phyloP scores from a whole-genome alignment of 2,888 invertebrate genomes.

The Leptopterna dolabrata region DNA sequence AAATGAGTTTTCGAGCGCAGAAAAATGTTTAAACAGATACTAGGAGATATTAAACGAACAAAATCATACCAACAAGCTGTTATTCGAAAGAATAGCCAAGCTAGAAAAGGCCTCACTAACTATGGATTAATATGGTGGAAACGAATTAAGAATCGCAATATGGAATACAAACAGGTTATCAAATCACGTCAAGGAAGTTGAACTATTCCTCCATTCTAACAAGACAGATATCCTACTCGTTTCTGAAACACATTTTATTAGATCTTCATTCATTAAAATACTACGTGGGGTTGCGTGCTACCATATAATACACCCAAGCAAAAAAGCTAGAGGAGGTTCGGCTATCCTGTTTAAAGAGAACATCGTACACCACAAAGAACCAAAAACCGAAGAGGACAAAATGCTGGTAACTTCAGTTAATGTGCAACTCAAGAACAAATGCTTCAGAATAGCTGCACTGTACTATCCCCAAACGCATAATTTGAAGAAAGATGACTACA shows the following conservation, averaged over 20 bases:
- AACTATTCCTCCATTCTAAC: too few relatives aligned
- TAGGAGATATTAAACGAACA: too few relatives aligned
- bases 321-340: too few relatives aligned
- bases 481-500: background rate
- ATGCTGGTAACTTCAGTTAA: background rate
- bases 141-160: background rate
- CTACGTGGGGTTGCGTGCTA: background rate
- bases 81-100: background rate
- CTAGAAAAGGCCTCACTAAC: background rate
- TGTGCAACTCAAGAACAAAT: too few relatives aligned
- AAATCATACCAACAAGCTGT: too few relatives aligned
- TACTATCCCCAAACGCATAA: background rate
- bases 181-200: too few relatives aligned
- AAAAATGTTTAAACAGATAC: too few relatives aligned
- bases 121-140: background rate
- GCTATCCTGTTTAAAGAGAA: background rate
- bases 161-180: too few relatives aligned
- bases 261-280: background rate
- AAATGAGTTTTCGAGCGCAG: too few relatives aligned
- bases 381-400: too few relatives aligned
- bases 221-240: background rate
- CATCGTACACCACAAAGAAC: background rate
- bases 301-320: too few relatives aligned
- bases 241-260: background rate
- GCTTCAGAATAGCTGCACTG: too few relatives aligned